Evolutionary conservation across 1,140 invertebrate genomes (phyloP), one percentile per base, ranked within the genome.

Genomic region (Drosophila eugracilis): DNA sequence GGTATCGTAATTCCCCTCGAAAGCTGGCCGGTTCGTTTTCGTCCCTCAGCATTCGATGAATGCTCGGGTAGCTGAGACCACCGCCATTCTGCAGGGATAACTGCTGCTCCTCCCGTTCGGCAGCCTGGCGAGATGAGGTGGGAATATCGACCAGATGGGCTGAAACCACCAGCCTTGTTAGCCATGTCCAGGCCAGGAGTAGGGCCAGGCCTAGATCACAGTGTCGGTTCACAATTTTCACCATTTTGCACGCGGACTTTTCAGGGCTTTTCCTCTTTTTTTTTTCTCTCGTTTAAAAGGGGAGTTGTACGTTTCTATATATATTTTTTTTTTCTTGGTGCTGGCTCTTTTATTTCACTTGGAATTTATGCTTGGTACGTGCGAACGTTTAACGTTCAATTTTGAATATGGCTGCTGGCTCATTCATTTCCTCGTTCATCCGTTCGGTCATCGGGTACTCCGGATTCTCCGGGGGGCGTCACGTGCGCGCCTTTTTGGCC

Each of bases 321-420:
- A 9, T 54, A 28, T 30, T 75, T 55, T 24, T 12, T 39, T 17
- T 14, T 54, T 37, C 19, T 75, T 47, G n/a, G n/a, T n/a, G n/a
- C 14, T 39, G 30, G 42, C 75, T 62, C 80, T 62, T 76, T 84
- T 83, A 83, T 88, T 86, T 86, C 74, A 86, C 78, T 81, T 81
- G 65, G 75, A 88, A 88, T 88, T 88, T 88, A 88, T 88, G 83
- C 66, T 60, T 42, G 50, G 71, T 89, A 88, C 83, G 83, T 88
- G 83, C 84, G 48, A 62, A 59, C 84, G 83, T 88, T 88, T 88
- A 89, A 48, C 74, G 81, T 66, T 78, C 59, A 75, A 75, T 72
- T 83, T 85, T 88, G 63, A 83, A 83, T 88, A 81, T 73, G 76
- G 50, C 53, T 76, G 70, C 73, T 79, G 74, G 65, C 75, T 76